Conservation (phyloP, 2,113 vertebrate genomes). For the Pachycephala philippinensis region DNA sequence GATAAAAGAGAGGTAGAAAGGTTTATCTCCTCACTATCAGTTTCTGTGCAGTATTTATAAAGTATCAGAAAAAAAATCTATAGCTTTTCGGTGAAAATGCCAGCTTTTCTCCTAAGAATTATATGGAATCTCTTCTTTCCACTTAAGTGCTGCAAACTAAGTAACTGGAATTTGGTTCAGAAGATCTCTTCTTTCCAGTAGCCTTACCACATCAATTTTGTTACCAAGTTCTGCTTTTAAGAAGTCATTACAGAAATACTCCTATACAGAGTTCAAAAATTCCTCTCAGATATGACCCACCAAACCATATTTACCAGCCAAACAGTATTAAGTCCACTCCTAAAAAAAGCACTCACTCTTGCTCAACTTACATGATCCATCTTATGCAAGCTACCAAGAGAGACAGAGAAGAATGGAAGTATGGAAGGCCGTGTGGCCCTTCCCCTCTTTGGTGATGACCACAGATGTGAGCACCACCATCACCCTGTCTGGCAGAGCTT, state of each 20-base stretch:
- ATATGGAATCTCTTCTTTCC: background rate
- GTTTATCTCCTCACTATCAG: constrained; percentile 20
- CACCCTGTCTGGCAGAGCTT: background rate
- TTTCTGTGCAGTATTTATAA: constrained; percentile 37
- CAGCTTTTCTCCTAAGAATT: background rate
- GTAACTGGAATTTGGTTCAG: background rate
- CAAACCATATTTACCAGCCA: background rate
- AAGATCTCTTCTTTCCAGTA: background rate
- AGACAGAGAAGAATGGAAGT: background rate
- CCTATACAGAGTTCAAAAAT: background rate
- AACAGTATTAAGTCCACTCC: background rate
- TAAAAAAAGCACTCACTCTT: background rate
- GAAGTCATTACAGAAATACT: background rate
- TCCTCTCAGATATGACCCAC: background rate
- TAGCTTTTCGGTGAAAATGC: background rate
- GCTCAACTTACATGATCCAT: background rate
- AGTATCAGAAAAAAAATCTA: background rate
- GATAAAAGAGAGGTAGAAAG: constrained; percentile 54
- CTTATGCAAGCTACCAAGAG: background rate
- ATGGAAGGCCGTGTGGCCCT: background rate
- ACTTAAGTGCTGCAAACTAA: background rate
- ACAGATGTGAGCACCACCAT: background rate
- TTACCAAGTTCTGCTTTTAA: background rate
- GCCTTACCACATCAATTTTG: background rate
- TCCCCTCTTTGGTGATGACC: background rate